Percentiles rank a stretch among this genome's conserved stretches.
Evolutionary conservation across 2,113 vertebrate genomes (phyloP).

Genomic region (Thunnus thynnus): DNA sequence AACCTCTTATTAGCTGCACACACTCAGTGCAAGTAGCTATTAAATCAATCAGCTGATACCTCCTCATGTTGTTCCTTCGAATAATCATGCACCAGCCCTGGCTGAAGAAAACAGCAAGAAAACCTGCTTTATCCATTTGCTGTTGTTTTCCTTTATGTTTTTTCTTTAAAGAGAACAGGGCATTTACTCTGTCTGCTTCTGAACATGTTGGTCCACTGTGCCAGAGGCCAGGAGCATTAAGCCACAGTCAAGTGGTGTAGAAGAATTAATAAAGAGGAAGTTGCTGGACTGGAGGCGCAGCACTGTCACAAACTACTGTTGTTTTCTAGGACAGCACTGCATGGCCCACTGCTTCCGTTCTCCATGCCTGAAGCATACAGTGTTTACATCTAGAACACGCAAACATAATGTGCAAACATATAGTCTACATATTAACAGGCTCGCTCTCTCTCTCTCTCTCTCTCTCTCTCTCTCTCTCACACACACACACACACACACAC

Average conservation of each 20-base stretch:
- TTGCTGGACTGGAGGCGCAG: neutral
- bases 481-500: neutral
- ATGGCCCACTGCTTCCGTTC: neutral
- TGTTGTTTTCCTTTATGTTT: too few species aligned
- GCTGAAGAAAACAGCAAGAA: too few species aligned
- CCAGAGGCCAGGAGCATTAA: slow-evolving; percentile 33
- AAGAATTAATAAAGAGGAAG: slow-evolving; percentile 36
- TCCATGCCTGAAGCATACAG: neutral
- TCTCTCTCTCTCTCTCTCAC: too few species aligned
- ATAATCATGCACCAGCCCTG: too few species aligned
- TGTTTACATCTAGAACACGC: neutral
- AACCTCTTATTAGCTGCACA: too few species aligned
- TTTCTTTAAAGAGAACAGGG: neutral
- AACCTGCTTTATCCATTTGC: too few species aligned
- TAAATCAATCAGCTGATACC: too few species aligned
- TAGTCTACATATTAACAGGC: neutral
- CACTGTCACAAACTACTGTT: slow-evolving; percentile 10
- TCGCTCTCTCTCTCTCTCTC: neutral
- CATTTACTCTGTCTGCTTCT: neutral
- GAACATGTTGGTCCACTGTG: neutral
- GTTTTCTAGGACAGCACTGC: slow-evolving; percentile 17
- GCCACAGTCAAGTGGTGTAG: slow-evolving; percentile 36
- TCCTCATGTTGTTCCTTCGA: too few species aligned
- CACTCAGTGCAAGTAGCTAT: too few species aligned
- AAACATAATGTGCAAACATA: neutral